phyloP scores from a whole-genome alignment of 2,888 invertebrate species.

The Cheilosia impressa region DNA sequence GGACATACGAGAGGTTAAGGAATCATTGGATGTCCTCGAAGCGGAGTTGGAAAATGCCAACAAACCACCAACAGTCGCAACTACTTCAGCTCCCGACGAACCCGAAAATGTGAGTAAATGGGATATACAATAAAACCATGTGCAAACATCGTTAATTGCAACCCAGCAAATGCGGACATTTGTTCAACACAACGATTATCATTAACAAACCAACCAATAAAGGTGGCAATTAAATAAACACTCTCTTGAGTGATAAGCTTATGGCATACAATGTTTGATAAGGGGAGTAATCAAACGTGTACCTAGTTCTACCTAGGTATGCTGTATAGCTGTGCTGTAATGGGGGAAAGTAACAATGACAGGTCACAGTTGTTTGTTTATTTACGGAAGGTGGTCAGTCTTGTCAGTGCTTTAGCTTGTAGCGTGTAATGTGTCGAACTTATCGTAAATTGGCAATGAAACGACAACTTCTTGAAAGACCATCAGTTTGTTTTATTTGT shows the following conservation, averaged over 20 bases:
- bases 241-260: not conserved
- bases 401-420: too few species aligned
- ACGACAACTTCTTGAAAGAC: too few species aligned
- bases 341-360: not conserved
- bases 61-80: constrained; percentile 36
- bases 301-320: not conserved
- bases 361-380: not conserved
- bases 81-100: not conserved
- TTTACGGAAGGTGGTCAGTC: too few species aligned
- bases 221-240: not conserved
- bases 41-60: constrained; percentile 59
- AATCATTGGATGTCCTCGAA: constrained; percentile 76
- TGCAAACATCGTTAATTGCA: not conserved
- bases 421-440: too few species aligned
- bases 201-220: not conserved
- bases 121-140: too few species aligned
- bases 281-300: constrained; percentile 13
- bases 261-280: constrained; percentile 8
- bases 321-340: not conserved
- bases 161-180: not conserved
- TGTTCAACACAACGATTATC: not conserved
- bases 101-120: constrained; percentile 17
- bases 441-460: too few species aligned
- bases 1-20: constrained; percentile 73
- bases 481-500: too few species aligned